Evolutionary conservation across 2,113 vertebrate species (phyloP), one percentile per base, ranked within the genome.

Genomic region (Mirounga angustirostris): DNA sequence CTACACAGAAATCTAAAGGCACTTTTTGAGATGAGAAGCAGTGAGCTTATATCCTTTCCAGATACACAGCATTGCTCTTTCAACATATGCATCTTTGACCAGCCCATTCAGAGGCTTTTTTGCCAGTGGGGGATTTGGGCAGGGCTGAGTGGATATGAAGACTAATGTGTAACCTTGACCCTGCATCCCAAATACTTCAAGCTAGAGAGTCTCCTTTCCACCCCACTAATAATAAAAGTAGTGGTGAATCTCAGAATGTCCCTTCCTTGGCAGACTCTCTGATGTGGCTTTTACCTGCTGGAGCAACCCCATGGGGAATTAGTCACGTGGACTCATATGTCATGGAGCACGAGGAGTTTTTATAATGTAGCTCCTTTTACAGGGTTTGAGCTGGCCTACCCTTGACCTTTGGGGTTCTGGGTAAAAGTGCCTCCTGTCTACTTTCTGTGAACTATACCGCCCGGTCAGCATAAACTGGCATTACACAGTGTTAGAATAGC

Each of bases 71-170:
- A 97, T 99, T 91, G 99, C 99, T 52, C 98, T 99, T 78, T 99
- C 99, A 12, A 99, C 99, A 0, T 99, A 99, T 69, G 99, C 98
- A 0, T 99, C 99, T 0, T 98, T 99, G 97, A 99, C 99, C 71
- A 99, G 99, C 2, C 99, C 99, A 0, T 99, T 99, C 6, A 99
- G 99, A 71, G 99, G 99, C n/a, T 99, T 99, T 98, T 99, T 99
- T 11, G 99, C 99, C 88, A 99, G 99, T 83, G 50, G 36, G n/a
- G 56, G 28, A 43, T 83, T 93, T 61, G 69, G 61, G n/a, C 30
- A 71, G 61, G 54, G 5, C 50, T 89, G 80, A 94, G 30, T 78
- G 26, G 22, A 73, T 40, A 43, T n/a, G 54, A 91, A 97, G 46
- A 40, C 54, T 69, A 95, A 6, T 15, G 3, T 19, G 7, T 61